These are phyloP conservation scores for Drosophila monieri DNA, from an alignment of 2,888 invertebrate species.

Conservation along the genomic window DNA sequence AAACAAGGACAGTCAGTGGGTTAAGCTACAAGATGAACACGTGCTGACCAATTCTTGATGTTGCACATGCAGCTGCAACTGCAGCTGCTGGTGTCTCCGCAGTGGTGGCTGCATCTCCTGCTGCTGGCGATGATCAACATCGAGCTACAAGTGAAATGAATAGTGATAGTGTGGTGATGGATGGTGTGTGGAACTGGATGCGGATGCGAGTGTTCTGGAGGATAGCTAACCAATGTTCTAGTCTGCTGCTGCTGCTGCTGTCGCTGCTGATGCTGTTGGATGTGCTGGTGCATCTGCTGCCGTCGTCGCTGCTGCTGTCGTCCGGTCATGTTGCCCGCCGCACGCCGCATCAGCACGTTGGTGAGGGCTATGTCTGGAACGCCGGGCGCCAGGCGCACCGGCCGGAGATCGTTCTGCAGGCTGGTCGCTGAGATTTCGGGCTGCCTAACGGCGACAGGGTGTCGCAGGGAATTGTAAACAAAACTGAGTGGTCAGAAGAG, in stretches of 20 bases:
- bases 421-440: slow-evolving; percentile 61
- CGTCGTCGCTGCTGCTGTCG: slow-evolving; percentile 40
- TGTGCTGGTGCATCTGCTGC: slow-evolving; percentile 39
- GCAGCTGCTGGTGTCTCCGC: slow-evolving; percentile 11
- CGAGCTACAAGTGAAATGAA: slow-evolving; percentile 36
- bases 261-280: slow-evolving; percentile 40
- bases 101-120: slow-evolving; percentile 20
- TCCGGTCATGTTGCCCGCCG: slow-evolving; percentile 59
- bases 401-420: slow-evolving; percentile 71
- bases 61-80: slow-evolving; percentile 3
- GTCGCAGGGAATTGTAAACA: slow-evolving; percentile 77
- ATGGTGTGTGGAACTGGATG: slow-evolving; percentile 1
- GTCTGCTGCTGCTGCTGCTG: slow-evolving; percentile 34
- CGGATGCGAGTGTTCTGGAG: slow-evolving; percentile 17
- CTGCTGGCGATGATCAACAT: slow-evolving; percentile 25
- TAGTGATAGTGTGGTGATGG: slow-evolving; percentile 2
- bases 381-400: slow-evolving; percentile 63
- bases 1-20: slow-evolving; percentile 24
- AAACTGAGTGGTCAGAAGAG: slow-evolving; percentile 61
- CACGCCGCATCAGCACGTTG: slow-evolving; percentile 58
- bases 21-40: slow-evolving; percentile 15
- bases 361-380: slow-evolving; percentile 48
- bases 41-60: slow-evolving; percentile 57
- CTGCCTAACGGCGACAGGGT: slow-evolving; percentile 51
- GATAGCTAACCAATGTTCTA: slow-evolving; percentile 51